A percentile compares a stretch with the other conserved stretches of the same genome.
Evolutionary conservation across 2,888 invertebrate genomes (phyloP).

Genomic region (Actias luna): DNA sequence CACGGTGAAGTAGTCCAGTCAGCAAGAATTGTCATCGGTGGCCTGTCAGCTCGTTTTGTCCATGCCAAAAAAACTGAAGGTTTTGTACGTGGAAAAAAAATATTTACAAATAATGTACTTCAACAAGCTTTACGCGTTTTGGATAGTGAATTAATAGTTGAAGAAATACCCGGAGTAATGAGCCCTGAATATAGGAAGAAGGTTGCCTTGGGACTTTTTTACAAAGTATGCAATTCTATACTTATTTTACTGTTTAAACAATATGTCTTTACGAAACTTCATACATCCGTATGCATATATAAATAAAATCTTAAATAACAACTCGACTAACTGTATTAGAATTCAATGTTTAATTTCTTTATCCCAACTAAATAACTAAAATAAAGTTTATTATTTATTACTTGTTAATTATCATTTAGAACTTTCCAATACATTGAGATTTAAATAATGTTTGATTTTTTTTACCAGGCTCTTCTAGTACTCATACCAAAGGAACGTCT

Average conservation of each 20-base stretch:
- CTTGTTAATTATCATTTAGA: no score
- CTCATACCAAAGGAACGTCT: conserved; percentile 70
- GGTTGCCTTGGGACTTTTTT: conserved; percentile 83
- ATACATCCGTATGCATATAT: no score
- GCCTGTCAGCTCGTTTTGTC: conserved; percentile 72
- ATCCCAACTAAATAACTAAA: background rate
- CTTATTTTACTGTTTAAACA: background rate
- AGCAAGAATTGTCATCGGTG: conserved; percentile 84
- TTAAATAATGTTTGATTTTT: background rate
- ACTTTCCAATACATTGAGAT: no score
- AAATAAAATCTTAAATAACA: no score
- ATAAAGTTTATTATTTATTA: no score
- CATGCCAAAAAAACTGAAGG: conserved; percentile 84
- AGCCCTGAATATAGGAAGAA: conserved; percentile 81
- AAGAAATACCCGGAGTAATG: conserved; percentile 78
- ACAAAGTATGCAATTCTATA: conserved; percentile 74
- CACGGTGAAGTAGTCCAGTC: conserved; percentile 47
- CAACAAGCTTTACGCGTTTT: conserved; percentile 79
- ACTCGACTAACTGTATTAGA: no score
- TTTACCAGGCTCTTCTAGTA: conserved; percentile 74
- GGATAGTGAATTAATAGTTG: conserved; percentile 71
- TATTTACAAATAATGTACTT: conserved; percentile 71
- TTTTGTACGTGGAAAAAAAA: conserved; percentile 51
- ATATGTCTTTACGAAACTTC: no score
- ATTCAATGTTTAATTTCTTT: background rate